These are phyloP conservation scores for Tinamus guttatus DNA, from an alignment of 2,113 vertebrate species.

Conservation along the genomic window DNA sequence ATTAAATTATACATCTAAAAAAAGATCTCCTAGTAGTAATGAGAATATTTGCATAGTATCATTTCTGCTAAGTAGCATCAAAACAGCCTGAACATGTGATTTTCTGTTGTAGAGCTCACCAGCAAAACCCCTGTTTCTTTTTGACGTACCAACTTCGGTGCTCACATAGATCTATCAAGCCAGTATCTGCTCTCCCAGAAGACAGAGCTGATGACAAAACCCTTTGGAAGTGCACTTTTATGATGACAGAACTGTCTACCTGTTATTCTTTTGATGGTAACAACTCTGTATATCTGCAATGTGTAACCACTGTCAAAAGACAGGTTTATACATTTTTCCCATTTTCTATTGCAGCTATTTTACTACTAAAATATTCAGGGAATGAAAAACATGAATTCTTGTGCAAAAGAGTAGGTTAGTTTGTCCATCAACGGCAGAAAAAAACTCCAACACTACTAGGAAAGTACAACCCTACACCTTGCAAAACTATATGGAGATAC, in stretches of 20 bases:
- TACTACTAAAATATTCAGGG: neutral
- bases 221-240: neutral
- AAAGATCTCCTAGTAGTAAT: neutral
- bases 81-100: neutral
- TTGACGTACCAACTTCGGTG: accelerated
- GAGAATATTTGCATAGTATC: neutral
- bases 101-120: neutral
- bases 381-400: neutral
- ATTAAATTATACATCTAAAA: neutral
- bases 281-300: neutral
- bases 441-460: neutral
- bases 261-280: neutral
- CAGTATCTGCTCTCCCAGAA: no score
- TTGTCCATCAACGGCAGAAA: neutral
- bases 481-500: neutral
- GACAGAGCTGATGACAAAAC: neutral
- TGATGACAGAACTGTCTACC: neutral
- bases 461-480: neutral
- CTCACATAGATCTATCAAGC: neutral
- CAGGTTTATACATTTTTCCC: no score
- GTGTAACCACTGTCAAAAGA: no score
- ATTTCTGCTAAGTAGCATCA: neutral
- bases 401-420: neutral
- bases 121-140: neutral
- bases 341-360: neutral